These are phyloP conservation scores for Tupiocoris notatus DNA, from an alignment of 2,888 invertebrate species.

Conservation along the genomic window DNA sequence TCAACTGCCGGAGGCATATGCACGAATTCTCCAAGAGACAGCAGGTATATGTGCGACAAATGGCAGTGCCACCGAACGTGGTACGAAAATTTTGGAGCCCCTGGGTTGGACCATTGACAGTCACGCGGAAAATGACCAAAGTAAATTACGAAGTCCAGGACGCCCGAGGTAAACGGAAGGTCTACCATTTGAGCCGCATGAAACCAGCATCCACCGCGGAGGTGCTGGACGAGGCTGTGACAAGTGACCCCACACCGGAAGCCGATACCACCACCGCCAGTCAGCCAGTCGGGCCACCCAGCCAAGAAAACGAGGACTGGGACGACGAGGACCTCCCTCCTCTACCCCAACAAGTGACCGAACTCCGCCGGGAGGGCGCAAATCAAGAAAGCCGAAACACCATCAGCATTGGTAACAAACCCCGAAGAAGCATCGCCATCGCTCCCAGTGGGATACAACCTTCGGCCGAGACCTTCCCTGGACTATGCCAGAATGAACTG, in stretches of 20 bases:
- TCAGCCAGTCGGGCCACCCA: too few relatives aligned
- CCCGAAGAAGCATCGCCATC: too few relatives aligned
- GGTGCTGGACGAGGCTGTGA: slow-evolving; percentile 1
- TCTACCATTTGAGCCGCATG: slow-evolving; percentile 1
- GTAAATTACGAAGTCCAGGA: slow-evolving; percentile 1
- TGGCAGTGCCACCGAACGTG: background rate
- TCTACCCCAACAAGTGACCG: too few relatives aligned
- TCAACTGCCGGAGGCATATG: background rate
- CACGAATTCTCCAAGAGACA: background rate
- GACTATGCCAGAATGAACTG: too few relatives aligned
- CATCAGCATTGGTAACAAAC: too few relatives aligned
- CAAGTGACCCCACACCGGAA: background rate
- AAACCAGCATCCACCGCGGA: background rate
- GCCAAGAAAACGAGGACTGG: too few relatives aligned
- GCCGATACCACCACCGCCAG: too few relatives aligned
- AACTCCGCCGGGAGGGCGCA: too few relatives aligned
- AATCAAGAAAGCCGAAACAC: too few relatives aligned
- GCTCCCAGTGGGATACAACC: too few relatives aligned
- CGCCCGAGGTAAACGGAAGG: background rate
- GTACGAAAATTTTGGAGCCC: slow-evolving; percentile 9
- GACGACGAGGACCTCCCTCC: too few relatives aligned
- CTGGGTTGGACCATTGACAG: background rate
- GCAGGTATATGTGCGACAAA: background rate
- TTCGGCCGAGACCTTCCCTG: too few relatives aligned
- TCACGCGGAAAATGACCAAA: background rate